Evolutionary conservation across 2,797 vertebrate species (phyloP).

Genomic region (Arnoldichthys spilopterus): DNA sequence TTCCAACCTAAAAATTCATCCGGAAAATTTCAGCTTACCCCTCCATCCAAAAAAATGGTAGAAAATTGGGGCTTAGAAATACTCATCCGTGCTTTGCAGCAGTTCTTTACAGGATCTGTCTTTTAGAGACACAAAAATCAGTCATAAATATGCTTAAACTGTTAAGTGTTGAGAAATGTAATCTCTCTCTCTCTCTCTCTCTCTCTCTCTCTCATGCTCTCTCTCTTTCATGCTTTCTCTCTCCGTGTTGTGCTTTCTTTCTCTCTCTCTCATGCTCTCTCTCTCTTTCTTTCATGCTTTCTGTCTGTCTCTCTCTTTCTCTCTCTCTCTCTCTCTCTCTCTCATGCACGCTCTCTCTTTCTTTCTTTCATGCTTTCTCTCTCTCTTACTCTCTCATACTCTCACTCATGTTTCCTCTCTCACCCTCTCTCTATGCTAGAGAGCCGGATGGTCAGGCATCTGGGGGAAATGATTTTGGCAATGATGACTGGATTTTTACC

Average conservation of each 20-base stretch:
- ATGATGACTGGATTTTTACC: constrained; percentile 94
- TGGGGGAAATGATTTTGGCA: constrained; percentile 89
- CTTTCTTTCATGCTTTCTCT: background rate
- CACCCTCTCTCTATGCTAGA: constrained; percentile 67
- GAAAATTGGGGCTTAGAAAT: background rate
- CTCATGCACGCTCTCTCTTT: background rate
- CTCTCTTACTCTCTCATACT: background rate
- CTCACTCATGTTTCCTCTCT: background rate
- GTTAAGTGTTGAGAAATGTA: no score
- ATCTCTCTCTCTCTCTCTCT: background rate
- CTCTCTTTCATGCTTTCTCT: background rate
- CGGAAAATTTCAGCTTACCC: background rate
- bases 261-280: background rate
- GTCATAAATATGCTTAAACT: background rate
- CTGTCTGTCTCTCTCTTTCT: no score
- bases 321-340: background rate
- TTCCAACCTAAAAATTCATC: background rate
- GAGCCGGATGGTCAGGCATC: constrained; percentile 93
- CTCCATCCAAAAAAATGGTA: background rate
- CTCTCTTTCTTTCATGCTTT: no score
- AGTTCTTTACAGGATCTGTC: background rate
- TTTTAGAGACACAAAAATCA: background rate
- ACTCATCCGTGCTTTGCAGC: background rate
- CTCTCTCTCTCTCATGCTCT: background rate
- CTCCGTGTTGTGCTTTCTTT: background rate